phyloP scores from a whole-genome alignment of 2,888 invertebrate species.

The Odiellus spinosus region DNA sequence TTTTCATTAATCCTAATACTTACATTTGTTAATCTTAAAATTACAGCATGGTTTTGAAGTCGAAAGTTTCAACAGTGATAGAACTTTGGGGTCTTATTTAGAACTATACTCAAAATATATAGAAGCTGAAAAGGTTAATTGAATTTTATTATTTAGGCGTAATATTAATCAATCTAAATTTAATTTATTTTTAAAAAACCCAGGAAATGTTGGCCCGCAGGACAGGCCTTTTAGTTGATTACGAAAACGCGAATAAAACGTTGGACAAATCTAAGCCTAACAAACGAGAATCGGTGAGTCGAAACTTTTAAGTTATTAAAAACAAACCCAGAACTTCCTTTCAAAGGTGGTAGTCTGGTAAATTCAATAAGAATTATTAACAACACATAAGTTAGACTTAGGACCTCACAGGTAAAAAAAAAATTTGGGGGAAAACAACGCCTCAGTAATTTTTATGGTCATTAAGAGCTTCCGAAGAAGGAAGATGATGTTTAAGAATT shows the following conservation, averaged over 20 bases:
- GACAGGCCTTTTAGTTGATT: conserved; percentile 30
- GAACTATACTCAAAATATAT: conserved; percentile 27
- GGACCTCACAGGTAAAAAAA: too few relatives aligned
- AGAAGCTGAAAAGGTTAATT: conserved; percentile 28
- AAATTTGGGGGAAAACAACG: too few relatives aligned
- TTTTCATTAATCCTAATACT: not conserved
- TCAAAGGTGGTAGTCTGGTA: too few relatives aligned
- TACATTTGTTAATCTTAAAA: too few relatives aligned
- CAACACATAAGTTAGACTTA: too few relatives aligned
- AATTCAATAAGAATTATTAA: too few relatives aligned
- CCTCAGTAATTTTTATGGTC: too few relatives aligned
- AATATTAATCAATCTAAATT: too few relatives aligned
- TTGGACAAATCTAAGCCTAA: conserved; percentile 32
- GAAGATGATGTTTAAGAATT: too few relatives aligned
- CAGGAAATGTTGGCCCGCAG: conserved; percentile 31
- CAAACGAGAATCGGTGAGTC: conserved; percentile 28
- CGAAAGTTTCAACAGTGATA: conserved; percentile 27
- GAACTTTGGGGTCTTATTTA: conserved; percentile 28
- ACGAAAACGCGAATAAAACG: conserved; percentile 30
- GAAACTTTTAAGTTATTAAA: not conserved
- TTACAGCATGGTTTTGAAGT: conserved; percentile 29
- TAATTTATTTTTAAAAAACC: not conserved
- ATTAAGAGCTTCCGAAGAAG: too few relatives aligned
- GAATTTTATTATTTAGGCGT: too few relatives aligned
- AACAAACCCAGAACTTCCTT: too few relatives aligned